phyloP scores from a whole-genome alignment of 2,113 vertebrate species.

The Oxygymnocypris stewartii region DNA sequence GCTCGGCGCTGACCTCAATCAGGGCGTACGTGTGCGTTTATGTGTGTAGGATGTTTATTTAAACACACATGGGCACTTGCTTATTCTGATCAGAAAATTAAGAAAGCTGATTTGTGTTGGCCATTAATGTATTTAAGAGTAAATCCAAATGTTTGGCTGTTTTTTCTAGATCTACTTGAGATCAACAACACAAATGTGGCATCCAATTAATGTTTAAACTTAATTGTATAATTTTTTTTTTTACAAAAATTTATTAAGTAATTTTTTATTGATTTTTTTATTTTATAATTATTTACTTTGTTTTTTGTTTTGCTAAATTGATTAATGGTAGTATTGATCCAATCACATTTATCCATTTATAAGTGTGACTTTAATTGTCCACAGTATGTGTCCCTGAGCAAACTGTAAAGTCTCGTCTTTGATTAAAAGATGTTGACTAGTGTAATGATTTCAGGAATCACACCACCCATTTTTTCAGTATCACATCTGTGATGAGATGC shows the following conservation, averaged over 20 bases:
- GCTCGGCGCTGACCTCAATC: conserved; percentile 58
- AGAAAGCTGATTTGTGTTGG: background rate
- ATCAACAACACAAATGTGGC: too few species aligned
- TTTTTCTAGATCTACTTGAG: background rate
- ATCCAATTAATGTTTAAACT: too few species aligned
- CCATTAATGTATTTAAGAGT: background rate
- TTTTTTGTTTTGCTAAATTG: background rate
- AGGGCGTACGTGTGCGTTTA: background rate
- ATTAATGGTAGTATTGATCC: background rate
- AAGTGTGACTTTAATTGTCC: background rate
- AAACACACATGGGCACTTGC: background rate
- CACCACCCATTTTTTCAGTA: background rate
- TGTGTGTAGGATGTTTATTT: conserved; percentile 14
- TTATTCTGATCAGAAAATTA: conserved; percentile 25
- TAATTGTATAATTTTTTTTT: too few species aligned
- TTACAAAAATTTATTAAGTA: background rate
- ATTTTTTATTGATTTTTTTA: too few species aligned
- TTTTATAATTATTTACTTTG: background rate
- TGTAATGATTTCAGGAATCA: background rate
- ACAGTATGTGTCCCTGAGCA: background rate
- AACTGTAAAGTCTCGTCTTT: background rate
- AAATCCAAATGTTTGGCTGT: background rate
- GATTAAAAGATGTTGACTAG: background rate
- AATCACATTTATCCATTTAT: background rate
- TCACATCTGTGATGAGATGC: too few species aligned